Conservation (phyloP, 2,888 invertebrate genomes). For the Athalia cordata region DNA sequence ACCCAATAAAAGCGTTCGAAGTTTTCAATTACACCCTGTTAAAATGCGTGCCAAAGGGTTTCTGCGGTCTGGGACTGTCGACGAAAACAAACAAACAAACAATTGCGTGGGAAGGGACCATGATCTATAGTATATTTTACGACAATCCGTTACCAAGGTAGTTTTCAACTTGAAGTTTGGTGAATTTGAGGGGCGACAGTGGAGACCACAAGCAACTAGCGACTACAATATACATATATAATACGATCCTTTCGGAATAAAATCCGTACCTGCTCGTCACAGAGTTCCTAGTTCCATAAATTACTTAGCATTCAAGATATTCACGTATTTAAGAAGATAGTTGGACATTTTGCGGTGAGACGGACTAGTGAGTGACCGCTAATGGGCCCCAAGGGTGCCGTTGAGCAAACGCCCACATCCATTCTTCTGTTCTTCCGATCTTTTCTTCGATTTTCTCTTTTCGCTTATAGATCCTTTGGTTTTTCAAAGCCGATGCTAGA, state of each 20-base stretch:
- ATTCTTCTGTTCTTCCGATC: conserved; percentile 36
- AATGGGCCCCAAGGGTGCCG: conserved; percentile 60
- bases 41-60: too few species aligned
- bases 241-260: background rate
- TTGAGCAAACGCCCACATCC: conserved; percentile 32
- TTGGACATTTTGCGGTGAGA: conserved; percentile 63
- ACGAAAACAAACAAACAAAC: too few species aligned
- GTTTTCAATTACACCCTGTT: too few species aligned
- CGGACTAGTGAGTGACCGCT: conserved; percentile 60
- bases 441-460: background rate
- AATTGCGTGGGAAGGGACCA: too few species aligned
- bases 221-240: too few species aligned
- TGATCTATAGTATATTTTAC: too few species aligned
- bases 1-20: too few species aligned
- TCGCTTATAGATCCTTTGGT: conserved; percentile 1
- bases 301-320: conserved; percentile 58
- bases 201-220: too few species aligned
- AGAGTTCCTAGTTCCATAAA: conserved; percentile 59
- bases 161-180: too few species aligned
- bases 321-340: conserved; percentile 55
- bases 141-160: too few species aligned
- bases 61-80: too few species aligned
- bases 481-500: background rate
- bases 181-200: background rate
- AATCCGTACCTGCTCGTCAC: conserved; percentile 20